Base-by-base conservation (phyloP, 1,140 invertebrate species). In the Ceratosolen fusciceps region DNA sequence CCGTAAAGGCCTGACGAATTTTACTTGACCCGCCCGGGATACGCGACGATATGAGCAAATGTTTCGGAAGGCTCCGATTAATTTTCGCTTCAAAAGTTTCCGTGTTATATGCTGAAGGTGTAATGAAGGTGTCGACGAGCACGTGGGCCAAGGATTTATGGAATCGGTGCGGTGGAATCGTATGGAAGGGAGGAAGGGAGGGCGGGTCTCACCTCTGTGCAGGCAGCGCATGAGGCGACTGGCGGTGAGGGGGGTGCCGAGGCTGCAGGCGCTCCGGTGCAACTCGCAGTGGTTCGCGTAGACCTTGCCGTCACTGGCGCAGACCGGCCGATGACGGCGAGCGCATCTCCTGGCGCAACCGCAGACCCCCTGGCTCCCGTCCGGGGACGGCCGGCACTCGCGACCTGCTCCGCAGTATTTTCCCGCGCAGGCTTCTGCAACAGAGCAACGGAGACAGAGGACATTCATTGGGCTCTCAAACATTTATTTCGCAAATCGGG, bases 271-370 rank as follows among this genome's bases (percentile, higher is more conserved):
- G 1, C 92, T 91, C 58, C 93, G 89, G 85, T 95, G 95, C 54
- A 96, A 90, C 83, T 95, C 94, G 86, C 95, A 96, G 86, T 95
- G 94, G 86, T 94, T 95, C 19, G 92, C 91, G 86, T 96, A 96
- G 54, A 94, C 90, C 70, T 92, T 91, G 2, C 94, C 94, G 87
- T 96, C 94, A 12, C 93, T 93, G n/a, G 94, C 95, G 86, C 95
- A 96, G 56, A 95, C 94, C 78, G 92, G 92, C 78, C 90, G 89
- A 85, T 93, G 93, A 21, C 87, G 83, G 21, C 86, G 82, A 54
- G 87, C 85, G 82, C 93, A 94, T 80, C 91, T 88, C 49, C 90
- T 90, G 34, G 92, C 91, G 87, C 95, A 96, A 34, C 93, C 90
- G 86, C 95, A 96, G 26, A 91, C 84, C 0, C 93, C 91, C 52